Conservation (phyloP, 2,888 invertebrate genomes). For the Meandrusa payeni region DNA sequence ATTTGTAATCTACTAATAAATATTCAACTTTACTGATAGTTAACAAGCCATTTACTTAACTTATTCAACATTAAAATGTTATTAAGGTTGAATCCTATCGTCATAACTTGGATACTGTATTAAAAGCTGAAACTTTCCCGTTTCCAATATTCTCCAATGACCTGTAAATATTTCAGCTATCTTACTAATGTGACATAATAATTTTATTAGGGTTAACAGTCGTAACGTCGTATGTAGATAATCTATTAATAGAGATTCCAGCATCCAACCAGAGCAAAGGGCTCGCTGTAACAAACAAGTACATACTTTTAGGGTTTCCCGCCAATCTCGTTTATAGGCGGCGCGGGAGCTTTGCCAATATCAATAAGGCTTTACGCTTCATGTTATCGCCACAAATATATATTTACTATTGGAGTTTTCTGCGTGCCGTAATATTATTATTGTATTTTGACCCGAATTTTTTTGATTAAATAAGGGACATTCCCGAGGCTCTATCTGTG, state of each 20-base stretch:
- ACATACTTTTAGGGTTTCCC: constrained; percentile 29
- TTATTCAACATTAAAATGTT: no score
- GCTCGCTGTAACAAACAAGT: constrained; percentile 14
- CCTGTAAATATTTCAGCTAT: no score
- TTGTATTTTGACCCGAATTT: constrained; percentile 21
- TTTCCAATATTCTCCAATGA: no score
- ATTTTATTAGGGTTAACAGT: neutral
- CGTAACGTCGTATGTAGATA: constrained; percentile 1
- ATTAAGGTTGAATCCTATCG: no score
- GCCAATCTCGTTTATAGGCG: constrained; percentile 20
- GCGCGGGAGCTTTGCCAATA: constrained; percentile 22
- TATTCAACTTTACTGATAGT: no score
- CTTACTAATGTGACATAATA: neutral
- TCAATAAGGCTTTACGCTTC: constrained; percentile 22
- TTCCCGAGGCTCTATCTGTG: constrained; percentile 1
- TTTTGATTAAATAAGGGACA: constrained; percentile 17
- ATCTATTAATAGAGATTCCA: constrained; percentile 13
- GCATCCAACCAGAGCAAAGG: constrained; percentile 13
- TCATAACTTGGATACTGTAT: no score
- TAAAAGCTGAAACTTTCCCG: no score
- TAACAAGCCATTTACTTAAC: no score
- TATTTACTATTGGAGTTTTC: constrained; percentile 23
- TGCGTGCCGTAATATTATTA: constrained; percentile 14
- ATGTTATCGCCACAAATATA: constrained; percentile 23
- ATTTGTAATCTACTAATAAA: no score